Conservation (phyloP, 2,888 invertebrate genomes). For the Eupithecia subfuscata region DNA sequence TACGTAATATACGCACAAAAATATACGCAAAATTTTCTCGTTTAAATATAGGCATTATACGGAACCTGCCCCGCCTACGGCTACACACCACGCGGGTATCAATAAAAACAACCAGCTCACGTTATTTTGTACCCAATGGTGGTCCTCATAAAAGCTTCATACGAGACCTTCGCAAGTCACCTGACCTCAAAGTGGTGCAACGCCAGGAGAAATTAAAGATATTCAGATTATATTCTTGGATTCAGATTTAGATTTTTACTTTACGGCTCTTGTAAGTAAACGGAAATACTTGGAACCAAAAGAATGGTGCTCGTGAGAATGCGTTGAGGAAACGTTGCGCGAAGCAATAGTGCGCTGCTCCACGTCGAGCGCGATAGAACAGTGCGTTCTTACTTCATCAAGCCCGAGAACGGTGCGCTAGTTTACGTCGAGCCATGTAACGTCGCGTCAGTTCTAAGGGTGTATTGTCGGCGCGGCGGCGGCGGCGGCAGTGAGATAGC, state of each 20-base stretch:
- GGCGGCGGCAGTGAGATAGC: too few relatives aligned
- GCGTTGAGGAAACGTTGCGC: too few relatives aligned
- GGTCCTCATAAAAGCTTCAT: conserved; percentile 15
- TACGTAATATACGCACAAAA: too few relatives aligned
- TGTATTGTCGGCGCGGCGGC: too few relatives aligned
- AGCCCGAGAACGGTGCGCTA: too few relatives aligned
- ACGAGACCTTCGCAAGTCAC: not conserved
- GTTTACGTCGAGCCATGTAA: too few relatives aligned
- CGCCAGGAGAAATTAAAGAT: not conserved
- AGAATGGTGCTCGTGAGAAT: too few relatives aligned
- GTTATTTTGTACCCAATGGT: conserved; percentile 8
- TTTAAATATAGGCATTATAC: not conserved
- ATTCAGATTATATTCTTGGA: not conserved
- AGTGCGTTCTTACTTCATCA: too few relatives aligned
- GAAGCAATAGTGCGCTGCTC: too few relatives aligned
- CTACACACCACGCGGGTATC: not conserved
- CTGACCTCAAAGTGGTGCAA: not conserved
- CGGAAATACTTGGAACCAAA: not conserved
- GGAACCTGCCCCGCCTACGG: not conserved
- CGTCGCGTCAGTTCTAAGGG: too few relatives aligned
- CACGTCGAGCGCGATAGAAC: too few relatives aligned
- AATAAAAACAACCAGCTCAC: not conserved
- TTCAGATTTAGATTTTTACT: not conserved
- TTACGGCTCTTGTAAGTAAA: not conserved
- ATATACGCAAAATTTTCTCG: not conserved